Evolutionary conservation across 2,113 vertebrate genomes (phyloP).

Genomic region (Terrapene triunguis): DNA sequence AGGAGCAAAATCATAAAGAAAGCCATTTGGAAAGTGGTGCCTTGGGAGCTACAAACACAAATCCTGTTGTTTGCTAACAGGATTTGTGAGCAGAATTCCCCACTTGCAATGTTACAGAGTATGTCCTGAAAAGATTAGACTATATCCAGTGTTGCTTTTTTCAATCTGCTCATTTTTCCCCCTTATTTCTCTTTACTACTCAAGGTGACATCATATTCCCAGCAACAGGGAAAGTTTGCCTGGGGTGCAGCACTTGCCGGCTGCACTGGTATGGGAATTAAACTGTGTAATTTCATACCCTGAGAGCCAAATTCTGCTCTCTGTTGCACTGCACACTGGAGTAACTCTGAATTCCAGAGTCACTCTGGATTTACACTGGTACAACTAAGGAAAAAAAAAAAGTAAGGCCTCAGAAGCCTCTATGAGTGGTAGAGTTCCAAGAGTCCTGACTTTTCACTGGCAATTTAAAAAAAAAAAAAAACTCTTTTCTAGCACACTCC

Average conservation of each 20-base stretch:
- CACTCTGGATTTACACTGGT: not conserved
- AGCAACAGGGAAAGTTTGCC: not conserved
- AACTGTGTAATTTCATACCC: not conserved
- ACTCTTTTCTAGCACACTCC: not conserved
- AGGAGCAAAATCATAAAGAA: not conserved
- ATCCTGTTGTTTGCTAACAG: slow-evolving; percentile 42
- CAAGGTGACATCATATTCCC: not conserved
- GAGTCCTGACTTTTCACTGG: not conserved
- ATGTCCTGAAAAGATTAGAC: slow-evolving; percentile 2
- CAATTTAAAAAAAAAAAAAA: not conserved
- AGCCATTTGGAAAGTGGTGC: slow-evolving; percentile 35
- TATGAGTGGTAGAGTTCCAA: not conserved
- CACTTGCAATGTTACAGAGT: not conserved
- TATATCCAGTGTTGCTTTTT: not conserved
- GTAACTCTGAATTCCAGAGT: not conserved
- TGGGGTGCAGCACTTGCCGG: accelerated
- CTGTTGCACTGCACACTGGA: not conserved
- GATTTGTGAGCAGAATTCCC: slow-evolving; percentile 16
- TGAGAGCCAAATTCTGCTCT: not conserved
- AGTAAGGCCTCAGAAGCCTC: not conserved
- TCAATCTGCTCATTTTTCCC: not conserved
- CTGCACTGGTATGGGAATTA: not conserved
- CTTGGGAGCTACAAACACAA: slow-evolving; percentile 4
- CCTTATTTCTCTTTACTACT: not conserved
- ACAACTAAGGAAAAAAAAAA: not conserved